These are phyloP conservation scores for Spongia lamella DNA, from an alignment of 37 sponge, comb jelly and placozoan genomes.

Conservation along the genomic window DNA sequence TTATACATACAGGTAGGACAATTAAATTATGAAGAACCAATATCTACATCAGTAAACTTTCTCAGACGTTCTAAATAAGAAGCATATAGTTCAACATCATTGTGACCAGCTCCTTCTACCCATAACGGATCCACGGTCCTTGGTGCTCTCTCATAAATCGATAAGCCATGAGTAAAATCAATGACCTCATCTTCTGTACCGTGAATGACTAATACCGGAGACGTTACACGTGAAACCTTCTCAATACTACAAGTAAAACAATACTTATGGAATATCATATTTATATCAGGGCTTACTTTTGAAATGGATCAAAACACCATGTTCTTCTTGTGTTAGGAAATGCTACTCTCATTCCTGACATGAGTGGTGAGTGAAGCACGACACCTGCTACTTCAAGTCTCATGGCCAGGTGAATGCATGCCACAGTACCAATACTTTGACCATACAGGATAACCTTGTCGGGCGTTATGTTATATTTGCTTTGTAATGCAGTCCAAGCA, in stretches of 20 bases:
- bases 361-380: conserved; percentile 92
- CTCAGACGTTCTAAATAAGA: conserved; percentile 91
- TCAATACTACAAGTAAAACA: conserved; percentile 65
- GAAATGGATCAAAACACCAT: conserved; percentile 97
- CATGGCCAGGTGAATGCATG: conserved; percentile 85
- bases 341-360: conserved; percentile 97
- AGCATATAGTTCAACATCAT: conserved; percentile 96
- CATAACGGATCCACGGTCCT: conserved; percentile 96
- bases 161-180: conserved; percentile 94
- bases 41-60: conserved; percentile 81
- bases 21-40: conserved; percentile 58
- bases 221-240: conserved; percentile 77
- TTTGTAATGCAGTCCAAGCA: conserved; percentile 84
- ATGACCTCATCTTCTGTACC: conserved; percentile 99
- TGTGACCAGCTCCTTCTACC: conserved; percentile 99
- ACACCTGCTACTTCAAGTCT: conserved; percentile 87
- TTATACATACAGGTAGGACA: too few species aligned
- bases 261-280: neutral
- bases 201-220: conserved; percentile 91
- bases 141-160: conserved; percentile 91
- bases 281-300: conserved; percentile 68
- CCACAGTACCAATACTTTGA: conserved; percentile 95
- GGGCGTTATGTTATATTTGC: conserved; percentile 70
- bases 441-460: conserved; percentile 90
- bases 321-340: conserved; percentile 88